Evolutionary conservation across 2,113 vertebrate genomes (phyloP).

Genomic region (Cairina moschata): DNA sequence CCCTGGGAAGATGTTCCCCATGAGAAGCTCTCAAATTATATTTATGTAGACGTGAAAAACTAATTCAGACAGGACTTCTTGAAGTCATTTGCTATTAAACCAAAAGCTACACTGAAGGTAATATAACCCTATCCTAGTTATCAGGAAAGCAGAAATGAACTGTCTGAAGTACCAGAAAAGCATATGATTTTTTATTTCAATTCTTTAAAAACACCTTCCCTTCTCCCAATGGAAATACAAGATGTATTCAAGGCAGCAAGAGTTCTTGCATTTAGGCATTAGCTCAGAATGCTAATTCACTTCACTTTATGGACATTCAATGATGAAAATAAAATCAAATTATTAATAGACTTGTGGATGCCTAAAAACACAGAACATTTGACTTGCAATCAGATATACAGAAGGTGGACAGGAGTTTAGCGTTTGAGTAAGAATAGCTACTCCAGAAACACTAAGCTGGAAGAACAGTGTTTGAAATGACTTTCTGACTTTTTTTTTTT

Average conservation of each 20-base stretch:
- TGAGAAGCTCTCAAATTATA: not conserved
- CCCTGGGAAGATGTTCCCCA: accelerated
- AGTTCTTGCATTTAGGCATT: not conserved
- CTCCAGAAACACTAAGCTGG: not conserved
- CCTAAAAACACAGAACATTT: not conserved
- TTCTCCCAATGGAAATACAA: not conserved
- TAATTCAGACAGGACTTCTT: not conserved
- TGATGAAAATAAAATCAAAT: not conserved
- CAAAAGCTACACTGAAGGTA: not conserved
- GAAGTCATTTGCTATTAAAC: not conserved
- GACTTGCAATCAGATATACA: not conserved
- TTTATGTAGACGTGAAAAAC: not conserved
- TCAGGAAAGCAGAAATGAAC: not conserved
- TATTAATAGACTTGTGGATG: not conserved
- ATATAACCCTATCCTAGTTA: not conserved
- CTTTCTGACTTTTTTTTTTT: not conserved
- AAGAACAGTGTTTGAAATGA: not conserved
- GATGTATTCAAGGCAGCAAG: not conserved
- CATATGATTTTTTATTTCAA: not conserved
- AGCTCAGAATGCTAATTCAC: not conserved
- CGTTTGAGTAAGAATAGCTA: not conserved
- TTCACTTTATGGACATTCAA: accelerated
- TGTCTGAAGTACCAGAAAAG: not conserved
- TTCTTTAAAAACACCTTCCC: not conserved
- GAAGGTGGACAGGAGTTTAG: not conserved